Evolutionary conservation across 2,888 invertebrate species (phyloP).

Genomic region (Platycheirus albimanus): DNA sequence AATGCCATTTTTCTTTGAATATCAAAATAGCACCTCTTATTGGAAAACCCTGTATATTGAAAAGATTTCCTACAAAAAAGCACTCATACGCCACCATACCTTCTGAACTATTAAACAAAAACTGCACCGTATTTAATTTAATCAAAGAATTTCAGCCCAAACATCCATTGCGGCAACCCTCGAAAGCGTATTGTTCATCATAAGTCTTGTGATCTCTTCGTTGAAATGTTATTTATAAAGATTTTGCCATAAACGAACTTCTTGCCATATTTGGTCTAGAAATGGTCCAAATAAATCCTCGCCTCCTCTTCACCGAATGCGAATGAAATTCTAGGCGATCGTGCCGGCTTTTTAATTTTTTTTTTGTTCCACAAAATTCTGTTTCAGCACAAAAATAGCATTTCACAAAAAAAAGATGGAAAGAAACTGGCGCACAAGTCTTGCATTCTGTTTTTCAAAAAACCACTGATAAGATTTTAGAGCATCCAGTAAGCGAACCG

Average conservation of each 20-base stretch:
- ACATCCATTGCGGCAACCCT: conserved; percentile 26
- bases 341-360: conserved; percentile 19
- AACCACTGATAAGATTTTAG: conserved; percentile 49
- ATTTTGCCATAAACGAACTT: conserved; percentile 57
- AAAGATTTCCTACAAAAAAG: too few relatives aligned
- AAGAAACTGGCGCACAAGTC: conserved; percentile 51
- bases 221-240: conserved; percentile 63
- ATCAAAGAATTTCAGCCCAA: background rate
- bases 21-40: too few relatives aligned
- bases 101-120: too few relatives aligned
- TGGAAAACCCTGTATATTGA: too few relatives aligned
- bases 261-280: conserved; percentile 67
- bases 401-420: too few relatives aligned
- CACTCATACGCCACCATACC: conserved; percentile 7
- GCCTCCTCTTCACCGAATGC: conserved; percentile 13
- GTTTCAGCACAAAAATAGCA: conserved; percentile 57
- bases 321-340: conserved; percentile 54
- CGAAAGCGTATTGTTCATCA: conserved; percentile 18
- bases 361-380: conserved; percentile 36
- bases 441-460: conserved; percentile 13
- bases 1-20: too few relatives aligned
- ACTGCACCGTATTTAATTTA: too few relatives aligned
- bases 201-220: conserved; percentile 12
- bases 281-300: conserved; percentile 23
- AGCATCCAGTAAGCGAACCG: conserved; percentile 48